These are phyloP conservation scores for Tangara arthus DNA, from an alignment of 2,797 vertebrate genomes.

Conservation along the genomic window DNA sequence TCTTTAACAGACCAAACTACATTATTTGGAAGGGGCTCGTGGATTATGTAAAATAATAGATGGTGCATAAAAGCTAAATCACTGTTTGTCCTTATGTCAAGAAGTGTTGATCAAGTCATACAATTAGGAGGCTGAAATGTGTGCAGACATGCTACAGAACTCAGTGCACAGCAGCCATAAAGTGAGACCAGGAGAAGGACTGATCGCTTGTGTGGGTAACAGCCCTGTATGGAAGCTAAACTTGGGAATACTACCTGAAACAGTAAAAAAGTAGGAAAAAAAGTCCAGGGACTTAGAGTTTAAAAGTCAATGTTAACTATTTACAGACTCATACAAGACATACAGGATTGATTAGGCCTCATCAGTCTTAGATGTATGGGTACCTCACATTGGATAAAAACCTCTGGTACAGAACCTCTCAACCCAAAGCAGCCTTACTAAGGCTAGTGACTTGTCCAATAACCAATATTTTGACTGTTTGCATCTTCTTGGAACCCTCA, in stretches of 20 bases:
- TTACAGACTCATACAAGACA: not conserved
- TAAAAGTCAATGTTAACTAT: not conserved
- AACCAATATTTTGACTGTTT: not conserved
- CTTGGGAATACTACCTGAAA: not conserved
- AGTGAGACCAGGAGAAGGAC: not conserved
- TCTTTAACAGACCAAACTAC: not conserved
- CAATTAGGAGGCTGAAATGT: not conserved
- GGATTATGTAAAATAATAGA: not conserved
- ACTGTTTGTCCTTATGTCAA: not conserved
- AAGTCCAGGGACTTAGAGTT: not conserved
- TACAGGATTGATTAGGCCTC: not conserved
- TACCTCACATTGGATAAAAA: not conserved
- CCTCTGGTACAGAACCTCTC: not conserved
- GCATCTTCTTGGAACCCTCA: not conserved
- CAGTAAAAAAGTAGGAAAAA: not conserved
- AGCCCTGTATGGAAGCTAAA: not conserved
- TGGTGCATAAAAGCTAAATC: not conserved
- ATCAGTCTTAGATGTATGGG: not conserved
- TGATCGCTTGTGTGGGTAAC: not conserved
- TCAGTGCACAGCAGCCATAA: not conserved
- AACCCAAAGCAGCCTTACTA: not conserved
- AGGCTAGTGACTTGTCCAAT: fast-evolving
- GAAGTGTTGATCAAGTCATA: not conserved
- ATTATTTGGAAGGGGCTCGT: not conserved
- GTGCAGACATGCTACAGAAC: not conserved